Conservation (phyloP, 2,113 vertebrate genomes). For the Datnioides undecimradiatus region DNA sequence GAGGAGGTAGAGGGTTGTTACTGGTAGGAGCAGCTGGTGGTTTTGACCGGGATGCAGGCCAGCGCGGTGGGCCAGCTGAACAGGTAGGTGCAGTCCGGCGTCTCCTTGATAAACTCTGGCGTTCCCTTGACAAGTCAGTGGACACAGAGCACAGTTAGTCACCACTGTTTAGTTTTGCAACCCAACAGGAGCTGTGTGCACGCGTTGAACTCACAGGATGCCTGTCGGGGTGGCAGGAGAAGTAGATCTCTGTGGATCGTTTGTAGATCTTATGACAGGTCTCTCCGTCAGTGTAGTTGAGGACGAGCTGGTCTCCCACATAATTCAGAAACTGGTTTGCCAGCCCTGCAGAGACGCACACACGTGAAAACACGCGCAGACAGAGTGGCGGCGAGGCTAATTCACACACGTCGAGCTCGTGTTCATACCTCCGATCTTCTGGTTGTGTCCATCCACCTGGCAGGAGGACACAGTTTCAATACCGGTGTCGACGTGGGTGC, state of each 20-base stretch:
- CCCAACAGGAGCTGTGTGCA: background rate
- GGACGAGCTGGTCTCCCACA: slow-evolving; percentile 91
- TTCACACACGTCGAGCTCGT: too few relatives aligned
- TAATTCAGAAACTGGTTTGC: slow-evolving; percentile 87
- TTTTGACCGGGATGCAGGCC: slow-evolving; percentile 90
- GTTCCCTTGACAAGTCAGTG: slow-evolving; percentile 70
- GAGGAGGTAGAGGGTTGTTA: slow-evolving; percentile 70
- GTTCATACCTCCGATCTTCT: slow-evolving; percentile 93
- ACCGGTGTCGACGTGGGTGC: slow-evolving; percentile 55
- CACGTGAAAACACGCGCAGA: background rate
- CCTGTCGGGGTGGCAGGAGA: slow-evolving; percentile 89
- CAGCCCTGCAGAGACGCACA: slow-evolving; percentile 80
- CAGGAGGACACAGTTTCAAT: slow-evolving; percentile 84
- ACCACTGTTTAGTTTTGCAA: too few relatives aligned
- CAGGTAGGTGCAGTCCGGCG: slow-evolving; percentile 92
- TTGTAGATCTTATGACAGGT: slow-evolving; percentile 90
- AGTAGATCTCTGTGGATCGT: slow-evolving; percentile 91
- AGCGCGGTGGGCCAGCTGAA: slow-evolving; percentile 92
- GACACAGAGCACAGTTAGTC: slow-evolving; percentile 35
- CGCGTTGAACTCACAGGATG: slow-evolving; percentile 82
- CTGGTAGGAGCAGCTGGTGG: slow-evolving; percentile 92
- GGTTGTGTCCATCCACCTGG: slow-evolving; percentile 78
- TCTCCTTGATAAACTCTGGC: slow-evolving; percentile 93
- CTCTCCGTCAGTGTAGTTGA: slow-evolving; percentile 93
- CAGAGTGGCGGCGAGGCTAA: too few relatives aligned